Percentiles rank a stretch among this genome's conserved stretches.
Conservation (phyloP, 2,797 vertebrate genomes). For the Pipistrellus pipistrellus region DNA sequence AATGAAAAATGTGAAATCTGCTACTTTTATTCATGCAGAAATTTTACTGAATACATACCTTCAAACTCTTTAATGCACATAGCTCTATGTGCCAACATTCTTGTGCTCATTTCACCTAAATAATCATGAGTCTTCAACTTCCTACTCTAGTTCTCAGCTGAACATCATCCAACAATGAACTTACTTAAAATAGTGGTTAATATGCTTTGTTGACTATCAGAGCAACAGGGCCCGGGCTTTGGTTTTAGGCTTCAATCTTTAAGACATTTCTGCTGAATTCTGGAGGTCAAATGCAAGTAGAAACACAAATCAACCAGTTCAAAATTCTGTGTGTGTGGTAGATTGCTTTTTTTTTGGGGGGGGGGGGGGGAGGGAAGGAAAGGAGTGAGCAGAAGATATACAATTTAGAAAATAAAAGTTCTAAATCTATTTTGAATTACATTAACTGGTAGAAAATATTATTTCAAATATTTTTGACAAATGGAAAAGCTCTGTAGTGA, state of each 20-base stretch:
- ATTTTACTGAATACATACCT: conserved; percentile 36
- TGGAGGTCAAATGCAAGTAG: neutral
- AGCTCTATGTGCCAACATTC: conserved; percentile 52
- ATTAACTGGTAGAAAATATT: conserved; percentile 45
- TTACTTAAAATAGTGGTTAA: neutral
- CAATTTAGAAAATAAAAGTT: conserved; percentile 43
- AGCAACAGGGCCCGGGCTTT: neutral
- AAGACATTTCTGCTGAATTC: conserved; percentile 39
- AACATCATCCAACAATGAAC: conserved; percentile 30
- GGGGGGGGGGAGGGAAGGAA: neutral
- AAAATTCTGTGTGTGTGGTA: neutral
- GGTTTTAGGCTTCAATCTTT: conserved; percentile 51
- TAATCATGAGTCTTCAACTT: neutral
- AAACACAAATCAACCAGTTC: neutral
- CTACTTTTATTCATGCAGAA: conserved; percentile 62
- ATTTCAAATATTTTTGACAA: conserved; percentile 51
- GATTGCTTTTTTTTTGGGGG: neutral
- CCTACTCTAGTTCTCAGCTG: neutral
- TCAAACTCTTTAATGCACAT: conserved; percentile 36
- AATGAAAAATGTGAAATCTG: conserved; percentile 62
- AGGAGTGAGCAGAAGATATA: neutral
- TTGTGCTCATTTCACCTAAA: conserved; percentile 47
- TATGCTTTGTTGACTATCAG: neutral
- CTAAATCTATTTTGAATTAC: conserved; percentile 37
- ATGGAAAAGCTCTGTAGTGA: conserved; percentile 27